Base-by-base conservation (phyloP, 2,888 invertebrate genomes). In the Stegophylla sp. region DNA sequence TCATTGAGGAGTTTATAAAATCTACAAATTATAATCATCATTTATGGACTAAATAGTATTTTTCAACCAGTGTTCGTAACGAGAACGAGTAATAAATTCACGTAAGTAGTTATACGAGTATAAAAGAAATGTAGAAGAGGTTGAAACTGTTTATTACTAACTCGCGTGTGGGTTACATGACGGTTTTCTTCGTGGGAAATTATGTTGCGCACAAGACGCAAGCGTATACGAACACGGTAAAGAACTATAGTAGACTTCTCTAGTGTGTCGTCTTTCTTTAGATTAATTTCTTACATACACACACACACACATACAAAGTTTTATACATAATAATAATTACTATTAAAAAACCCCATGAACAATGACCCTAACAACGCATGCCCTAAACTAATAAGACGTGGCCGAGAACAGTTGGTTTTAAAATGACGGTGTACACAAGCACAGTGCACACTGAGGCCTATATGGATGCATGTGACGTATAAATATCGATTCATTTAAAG, bases 101-200 rank as follows among this genome's bases (percentile, higher is more conserved):
- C 3, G 23, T 34, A 53, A 20, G 51, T 53, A 41, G 9, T 28
- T n/a, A n/a, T n/a, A n/a, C n/a, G n/a, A n/a, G n/a, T 34, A 34
- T 34, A 7, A 34, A 34, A 34, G 34, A 34, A 3, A 34, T 34
- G 34, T 34, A 20, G 34, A n/a, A 53, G 41, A 13, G 41, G 53
- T 53, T 13, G 53, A 71, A 53, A 71, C 28, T 41, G 51, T 71
- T 53, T 72, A 41, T 72, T 59, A 43, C 15, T 26, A 59, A 72
- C 26, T 17, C 23, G 43, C 59, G 72, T 45, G 43, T 72, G 43
- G n/a, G 41, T 72, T 43, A 43, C 23, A 28, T 12, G 34, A 75
- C 64, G 51, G 63, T 75, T 75, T 75, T 41, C 64, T 64, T 76
- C 64, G 75, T 64, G 51, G 41, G 66, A 76, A 64, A 64, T 74